A percentile compares a stretch with the other conserved stretches of the same genome.
Conservation (phyloP, 2,888 invertebrate genomes). For the Acanthosepion lycidas region DNA sequence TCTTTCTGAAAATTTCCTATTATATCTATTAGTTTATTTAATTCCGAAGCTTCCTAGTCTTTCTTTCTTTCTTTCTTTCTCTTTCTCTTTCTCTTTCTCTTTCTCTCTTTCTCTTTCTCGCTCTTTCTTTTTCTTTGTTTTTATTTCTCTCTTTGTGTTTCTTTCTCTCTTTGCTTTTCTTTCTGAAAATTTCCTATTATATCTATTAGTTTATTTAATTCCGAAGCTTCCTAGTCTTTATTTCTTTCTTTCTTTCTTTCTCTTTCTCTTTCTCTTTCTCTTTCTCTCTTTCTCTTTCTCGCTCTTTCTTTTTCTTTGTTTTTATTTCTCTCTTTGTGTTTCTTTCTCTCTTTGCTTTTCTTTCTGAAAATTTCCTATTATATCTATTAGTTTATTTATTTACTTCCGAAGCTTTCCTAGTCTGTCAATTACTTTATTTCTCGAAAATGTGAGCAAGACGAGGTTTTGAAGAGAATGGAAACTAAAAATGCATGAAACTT, state of each 20-base stretch:
- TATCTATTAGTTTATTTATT: conserved; percentile 39
- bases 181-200: no score
- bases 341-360: neutral
- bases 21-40: no score
- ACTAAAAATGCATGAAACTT: no score
- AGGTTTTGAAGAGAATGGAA: no score
- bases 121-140: neutral
- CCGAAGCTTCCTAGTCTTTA: no score
- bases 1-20: no score
- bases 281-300: neutral
- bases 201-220: no score
- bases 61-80: neutral
- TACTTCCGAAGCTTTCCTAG: neutral
- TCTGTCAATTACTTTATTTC: no score
- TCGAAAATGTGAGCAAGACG: no score
- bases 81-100: neutral
- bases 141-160: neutral
- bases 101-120: neutral
- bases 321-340: neutral
- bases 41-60: no score
- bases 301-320: neutral
- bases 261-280: no score
- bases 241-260: neutral
- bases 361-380: neutral
- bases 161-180: neutral